These are phyloP conservation scores for Leucoraja ocellata DNA, from an alignment of 2,797 vertebrate species.

Conservation along the genomic window DNA sequence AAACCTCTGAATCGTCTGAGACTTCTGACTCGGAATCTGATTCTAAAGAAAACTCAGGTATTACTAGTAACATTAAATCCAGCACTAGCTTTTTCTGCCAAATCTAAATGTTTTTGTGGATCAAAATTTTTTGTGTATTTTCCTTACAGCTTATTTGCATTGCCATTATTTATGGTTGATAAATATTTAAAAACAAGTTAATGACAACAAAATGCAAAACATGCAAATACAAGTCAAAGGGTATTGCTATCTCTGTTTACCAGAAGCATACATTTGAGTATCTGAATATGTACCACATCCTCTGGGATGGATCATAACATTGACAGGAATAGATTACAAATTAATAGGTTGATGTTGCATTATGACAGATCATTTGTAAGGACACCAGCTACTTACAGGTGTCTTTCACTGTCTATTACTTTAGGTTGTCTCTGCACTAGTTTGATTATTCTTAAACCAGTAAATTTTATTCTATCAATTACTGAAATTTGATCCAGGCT, in stretches of 20 bases:
- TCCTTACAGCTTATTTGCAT: not conserved
- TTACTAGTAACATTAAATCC: not conserved
- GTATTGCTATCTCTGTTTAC: conserved; percentile 32
- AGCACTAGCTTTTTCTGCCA: not conserved
- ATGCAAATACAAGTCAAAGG: conserved; percentile 34
- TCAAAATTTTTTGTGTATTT: not conserved
- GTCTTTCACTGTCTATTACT: conserved; percentile 11
- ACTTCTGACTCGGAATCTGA: conserved; percentile 94
- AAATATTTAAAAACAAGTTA: conserved; percentile 15
- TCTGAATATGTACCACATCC: not conserved
- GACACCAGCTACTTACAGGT: conserved; percentile 23
- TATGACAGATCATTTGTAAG: conserved; percentile 35
- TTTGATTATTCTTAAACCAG: conserved; percentile 21
- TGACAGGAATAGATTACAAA: conserved; percentile 35
- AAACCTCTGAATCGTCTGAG: conserved; percentile 89
- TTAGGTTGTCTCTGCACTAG: conserved; percentile 7
- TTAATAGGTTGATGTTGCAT: conserved; percentile 36
- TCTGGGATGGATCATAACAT: conserved; percentile 23
- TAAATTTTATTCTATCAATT: not conserved
- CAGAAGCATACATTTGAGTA: conserved; percentile 33
- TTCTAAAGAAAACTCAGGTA: conserved; percentile 97
- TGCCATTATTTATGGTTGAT: not conserved
- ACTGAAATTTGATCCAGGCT: not conserved
- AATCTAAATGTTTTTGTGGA: not conserved
- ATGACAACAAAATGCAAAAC: conserved; percentile 20